Conservation (phyloP, 2,888 invertebrate species). For the Pelosia muscerda region DNA sequence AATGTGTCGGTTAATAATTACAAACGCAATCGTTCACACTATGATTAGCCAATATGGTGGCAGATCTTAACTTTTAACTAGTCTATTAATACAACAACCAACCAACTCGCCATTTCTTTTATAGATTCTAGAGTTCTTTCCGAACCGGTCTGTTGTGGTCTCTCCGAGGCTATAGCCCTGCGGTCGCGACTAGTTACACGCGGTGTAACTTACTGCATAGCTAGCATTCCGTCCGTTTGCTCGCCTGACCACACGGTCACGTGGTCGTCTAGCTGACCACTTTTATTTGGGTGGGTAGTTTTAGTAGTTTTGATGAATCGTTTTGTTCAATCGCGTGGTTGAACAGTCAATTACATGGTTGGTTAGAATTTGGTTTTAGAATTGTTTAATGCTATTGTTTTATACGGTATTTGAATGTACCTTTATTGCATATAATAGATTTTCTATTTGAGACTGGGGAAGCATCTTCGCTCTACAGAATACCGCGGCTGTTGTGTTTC, state of each 20-base stretch:
- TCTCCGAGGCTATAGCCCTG: constrained; percentile 36
- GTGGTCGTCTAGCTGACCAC: constrained; percentile 26
- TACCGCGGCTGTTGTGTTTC: too few relatives aligned
- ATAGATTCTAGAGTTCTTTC: constrained; percentile 33
- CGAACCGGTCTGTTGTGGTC: constrained; percentile 27
- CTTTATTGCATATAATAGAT: too few relatives aligned
- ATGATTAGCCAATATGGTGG: background rate
- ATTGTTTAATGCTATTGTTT: too few relatives aligned
- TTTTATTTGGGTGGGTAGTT: constrained; percentile 18
- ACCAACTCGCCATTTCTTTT: too few relatives aligned
- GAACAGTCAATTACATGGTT: constrained; percentile 7
- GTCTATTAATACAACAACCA: constrained; percentile 18
- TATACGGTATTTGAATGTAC: too few relatives aligned
- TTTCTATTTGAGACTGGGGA: too few relatives aligned
- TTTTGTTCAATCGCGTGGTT: constrained; percentile 13
- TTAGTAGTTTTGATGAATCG: constrained; percentile 8
- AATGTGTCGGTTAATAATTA: background rate
- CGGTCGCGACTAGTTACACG: constrained; percentile 48
- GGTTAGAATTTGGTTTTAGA: background rate
- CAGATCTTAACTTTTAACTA: background rate
- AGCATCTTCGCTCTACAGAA: too few relatives aligned
- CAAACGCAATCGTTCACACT: background rate
- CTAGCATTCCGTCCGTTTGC: constrained; percentile 32
- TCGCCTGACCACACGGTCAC: constrained; percentile 18
- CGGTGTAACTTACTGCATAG: constrained; percentile 47